Percentiles rank a stretch among this genome's conserved stretches.
Evolutionary conservation across 2,888 invertebrate genomes (phyloP).

Genomic region (Alcis repandata): DNA sequence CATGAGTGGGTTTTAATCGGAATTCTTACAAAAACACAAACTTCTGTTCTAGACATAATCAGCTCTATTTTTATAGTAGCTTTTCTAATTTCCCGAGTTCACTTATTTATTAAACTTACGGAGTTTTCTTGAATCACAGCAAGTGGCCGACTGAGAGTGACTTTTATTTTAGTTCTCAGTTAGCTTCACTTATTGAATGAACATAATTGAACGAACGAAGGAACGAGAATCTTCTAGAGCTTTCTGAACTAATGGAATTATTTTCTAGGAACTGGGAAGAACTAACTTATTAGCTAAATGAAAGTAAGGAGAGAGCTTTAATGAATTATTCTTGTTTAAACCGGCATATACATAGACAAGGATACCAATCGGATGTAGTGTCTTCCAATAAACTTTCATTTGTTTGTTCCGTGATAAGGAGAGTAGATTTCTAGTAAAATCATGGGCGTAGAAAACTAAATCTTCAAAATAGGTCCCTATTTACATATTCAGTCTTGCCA

Average conservation of each 20-base stretch:
- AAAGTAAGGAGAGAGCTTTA: not conserved
- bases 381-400: too few relatives aligned
- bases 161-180: slow-evolving; percentile 22
- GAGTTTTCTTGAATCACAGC: slow-evolving; percentile 15
- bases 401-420: too few relatives aligned
- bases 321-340: not conserved
- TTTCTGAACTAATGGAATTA: slow-evolving; percentile 2
- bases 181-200: slow-evolving; percentile 22
- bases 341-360: too few relatives aligned
- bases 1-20: too few relatives aligned
- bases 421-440: too few relatives aligned
- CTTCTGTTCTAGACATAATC: not conserved
- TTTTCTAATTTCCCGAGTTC: not conserved
- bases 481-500: too few relatives aligned
- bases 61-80: not conserved
- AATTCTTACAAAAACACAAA: too few relatives aligned
- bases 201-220: slow-evolving; percentile 14
- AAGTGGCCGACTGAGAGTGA: slow-evolving; percentile 5
- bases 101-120: not conserved
- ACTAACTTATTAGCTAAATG: slow-evolving; percentile 8
- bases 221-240: slow-evolving; percentile 11
- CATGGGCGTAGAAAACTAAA: too few relatives aligned
- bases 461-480: too few relatives aligned
- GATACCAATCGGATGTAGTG: too few relatives aligned
- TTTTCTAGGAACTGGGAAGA: not conserved